Evolutionary conservation across 2,888 invertebrate genomes (phyloP).

Genomic region (Pterobdella sp.): DNA sequence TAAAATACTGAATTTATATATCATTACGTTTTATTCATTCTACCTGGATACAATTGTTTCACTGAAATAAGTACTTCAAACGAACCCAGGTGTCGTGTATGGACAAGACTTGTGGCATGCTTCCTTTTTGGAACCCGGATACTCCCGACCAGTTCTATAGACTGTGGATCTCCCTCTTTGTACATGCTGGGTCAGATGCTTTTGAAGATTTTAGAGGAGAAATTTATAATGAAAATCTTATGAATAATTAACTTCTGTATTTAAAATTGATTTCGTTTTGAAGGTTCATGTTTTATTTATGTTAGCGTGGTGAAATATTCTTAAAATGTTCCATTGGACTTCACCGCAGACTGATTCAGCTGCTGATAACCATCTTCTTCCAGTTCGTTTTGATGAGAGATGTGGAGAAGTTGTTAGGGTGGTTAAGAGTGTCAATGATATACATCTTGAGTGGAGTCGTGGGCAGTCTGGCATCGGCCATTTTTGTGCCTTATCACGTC

Average conservation of each 20-base stretch:
- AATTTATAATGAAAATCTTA: no score
- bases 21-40: no score
- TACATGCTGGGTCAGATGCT: conserved; percentile 78
- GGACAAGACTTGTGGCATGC: conserved; percentile 81
- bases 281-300: no score
- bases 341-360: conserved; percentile 65
- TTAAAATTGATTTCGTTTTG: no score
- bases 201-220: neutral
- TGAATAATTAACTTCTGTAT: no score
- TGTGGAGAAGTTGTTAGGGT: conserved; percentile 88
- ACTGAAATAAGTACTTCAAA: no score
- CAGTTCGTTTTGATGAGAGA: conserved; percentile 92
- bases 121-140: conserved; percentile 73
- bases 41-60: no score
- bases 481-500: conserved; percentile 91
- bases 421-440: conserved; percentile 79
- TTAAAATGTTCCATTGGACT: neutral
- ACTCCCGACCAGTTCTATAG: conserved; percentile 94
- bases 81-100: conserved; percentile 75
- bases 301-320: no score
- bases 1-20: no score
- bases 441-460: conserved; percentile 89
- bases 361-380: conserved; percentile 75
- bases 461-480: conserved; percentile 91
- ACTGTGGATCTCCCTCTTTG: conserved; percentile 87